phyloP scores from a whole-genome alignment of 2,888 invertebrate genomes.

The Entomobrya proxima region DNA sequence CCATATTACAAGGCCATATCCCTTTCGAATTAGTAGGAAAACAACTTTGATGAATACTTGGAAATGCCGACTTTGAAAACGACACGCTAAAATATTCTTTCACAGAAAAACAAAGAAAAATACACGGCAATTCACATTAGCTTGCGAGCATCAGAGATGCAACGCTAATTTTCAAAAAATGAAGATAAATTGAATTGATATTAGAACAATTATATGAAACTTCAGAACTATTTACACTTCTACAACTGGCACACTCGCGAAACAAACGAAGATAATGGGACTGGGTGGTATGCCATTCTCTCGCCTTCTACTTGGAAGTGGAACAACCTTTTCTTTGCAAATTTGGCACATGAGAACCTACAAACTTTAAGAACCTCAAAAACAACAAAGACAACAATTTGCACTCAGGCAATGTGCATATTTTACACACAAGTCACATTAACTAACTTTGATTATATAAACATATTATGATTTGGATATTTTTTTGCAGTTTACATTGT shows the following conservation, averaged over 20 bases:
- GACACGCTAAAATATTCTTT: constrained; percentile 26
- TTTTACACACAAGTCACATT: constrained; percentile 16
- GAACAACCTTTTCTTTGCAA: not conserved
- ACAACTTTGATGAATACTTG: not conserved
- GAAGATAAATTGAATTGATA: not conserved
- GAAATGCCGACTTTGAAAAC: not conserved
- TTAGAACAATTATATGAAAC: not conserved
- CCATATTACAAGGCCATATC: no score
- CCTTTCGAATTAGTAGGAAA: not conserved
- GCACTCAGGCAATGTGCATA: not conserved
- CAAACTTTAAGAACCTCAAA: constrained; percentile 4
- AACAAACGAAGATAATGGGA: not conserved
- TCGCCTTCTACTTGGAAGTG: not conserved
- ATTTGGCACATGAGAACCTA: not conserved
- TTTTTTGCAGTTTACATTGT: no score
- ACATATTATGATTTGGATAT: no score
- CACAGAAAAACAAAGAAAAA: constrained; percentile 53
- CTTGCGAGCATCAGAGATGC: constrained; percentile 35
- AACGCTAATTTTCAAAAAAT: constrained; percentile 29
- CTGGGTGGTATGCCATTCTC: not conserved
- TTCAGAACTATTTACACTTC: constrained; percentile 22
- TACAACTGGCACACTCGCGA: not conserved
- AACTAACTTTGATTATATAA: not conserved
- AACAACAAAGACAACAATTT: no score
- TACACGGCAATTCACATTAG: constrained; percentile 53